Conservation (phyloP, 2,113 vertebrate species). For the Psammodynastes pulverulentus region DNA sequence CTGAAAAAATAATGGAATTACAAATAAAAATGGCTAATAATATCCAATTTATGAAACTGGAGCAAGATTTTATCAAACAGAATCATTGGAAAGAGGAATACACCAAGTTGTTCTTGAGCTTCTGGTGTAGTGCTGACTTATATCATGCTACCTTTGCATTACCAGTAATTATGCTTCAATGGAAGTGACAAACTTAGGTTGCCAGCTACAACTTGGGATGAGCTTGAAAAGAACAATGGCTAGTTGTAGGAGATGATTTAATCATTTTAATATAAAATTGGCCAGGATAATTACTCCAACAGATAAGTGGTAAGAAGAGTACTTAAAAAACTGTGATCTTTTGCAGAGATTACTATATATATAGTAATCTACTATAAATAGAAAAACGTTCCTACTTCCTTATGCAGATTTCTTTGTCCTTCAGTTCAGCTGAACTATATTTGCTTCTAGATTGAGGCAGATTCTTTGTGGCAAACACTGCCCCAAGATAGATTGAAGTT, state of each 20-base stretch:
- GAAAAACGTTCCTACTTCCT: not conserved
- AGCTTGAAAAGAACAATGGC: not conserved
- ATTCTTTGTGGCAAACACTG: not conserved
- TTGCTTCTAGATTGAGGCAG: not conserved
- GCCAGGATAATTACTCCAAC: not conserved
- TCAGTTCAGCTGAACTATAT: not conserved
- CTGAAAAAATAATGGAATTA: constrained; percentile 6
- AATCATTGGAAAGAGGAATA: not conserved
- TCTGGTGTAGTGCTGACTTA: not conserved
- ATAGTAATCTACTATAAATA: too few relatives aligned
- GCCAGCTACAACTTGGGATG: not conserved
- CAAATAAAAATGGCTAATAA: constrained; percentile 8
- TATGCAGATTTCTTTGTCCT: not conserved
- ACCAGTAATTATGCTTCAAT: not conserved
- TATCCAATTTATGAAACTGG: not conserved
- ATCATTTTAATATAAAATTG: not conserved
- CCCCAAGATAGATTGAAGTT: not conserved
- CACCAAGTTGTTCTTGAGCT: not conserved
- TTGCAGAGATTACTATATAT: not conserved
- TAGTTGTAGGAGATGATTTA: not conserved
- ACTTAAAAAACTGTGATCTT: not conserved
- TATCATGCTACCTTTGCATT: not conserved
- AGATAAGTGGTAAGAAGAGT: not conserved
- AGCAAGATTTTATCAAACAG: not conserved
- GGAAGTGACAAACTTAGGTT: not conserved